A percentile compares a stretch with the other conserved stretches of the same genome.
These are phyloP conservation scores for Octopus bimaculoides DNA, from an alignment of 1,140 invertebrate species.

Conservation along the genomic window DNA sequence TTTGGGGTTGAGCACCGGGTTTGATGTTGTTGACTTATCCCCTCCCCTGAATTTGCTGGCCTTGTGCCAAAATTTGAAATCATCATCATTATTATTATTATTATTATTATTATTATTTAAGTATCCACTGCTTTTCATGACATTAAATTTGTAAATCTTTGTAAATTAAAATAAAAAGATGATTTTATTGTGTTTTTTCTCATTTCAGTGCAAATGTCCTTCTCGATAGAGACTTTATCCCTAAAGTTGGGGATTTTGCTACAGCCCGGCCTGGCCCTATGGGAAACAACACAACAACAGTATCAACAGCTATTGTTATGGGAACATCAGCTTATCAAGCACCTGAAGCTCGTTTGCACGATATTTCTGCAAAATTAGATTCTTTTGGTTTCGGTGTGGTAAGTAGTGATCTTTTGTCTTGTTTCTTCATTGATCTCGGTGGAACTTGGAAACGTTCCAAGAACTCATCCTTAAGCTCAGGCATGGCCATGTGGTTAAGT, in stretches of 20 bases:
- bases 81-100: no score
- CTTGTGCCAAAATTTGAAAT: no score
- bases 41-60: no score
- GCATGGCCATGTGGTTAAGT: no score
- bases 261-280: constrained; percentile 63
- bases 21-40: no score
- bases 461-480: no score
- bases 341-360: constrained; percentile 66
- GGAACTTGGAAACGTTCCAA: no score
- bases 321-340: constrained; percentile 76
- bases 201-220: constrained; percentile 68
- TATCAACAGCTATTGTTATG: constrained; percentile 61
- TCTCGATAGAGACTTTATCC: constrained; percentile 63
- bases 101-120: no score
- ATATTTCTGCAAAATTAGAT: constrained; percentile 73
- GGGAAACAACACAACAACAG: constrained; percentile 43
- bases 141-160: no score
- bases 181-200: not conserved
- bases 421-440: not conserved
- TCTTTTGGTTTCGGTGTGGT: constrained; percentile 77
- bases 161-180: no score
- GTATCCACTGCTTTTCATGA: no score
- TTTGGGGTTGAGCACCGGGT: no score
- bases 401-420: constrained; percentile 16
- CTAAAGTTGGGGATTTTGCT: constrained; percentile 76